phyloP scores from a whole-genome alignment of 2,797 vertebrate genomes.

The Syngnathus rostellatus region DNA sequence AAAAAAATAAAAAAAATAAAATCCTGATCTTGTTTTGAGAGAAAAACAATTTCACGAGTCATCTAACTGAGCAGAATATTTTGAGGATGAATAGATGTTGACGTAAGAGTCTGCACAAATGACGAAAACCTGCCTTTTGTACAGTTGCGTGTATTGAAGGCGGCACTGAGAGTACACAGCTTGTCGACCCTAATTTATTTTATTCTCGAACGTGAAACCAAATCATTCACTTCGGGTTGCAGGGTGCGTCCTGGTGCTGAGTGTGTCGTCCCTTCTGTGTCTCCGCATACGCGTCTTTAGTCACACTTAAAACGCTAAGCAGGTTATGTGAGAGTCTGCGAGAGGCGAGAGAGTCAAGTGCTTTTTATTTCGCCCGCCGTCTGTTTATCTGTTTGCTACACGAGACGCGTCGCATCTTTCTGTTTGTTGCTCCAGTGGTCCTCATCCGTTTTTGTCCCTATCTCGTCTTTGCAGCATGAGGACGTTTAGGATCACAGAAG shows the following conservation, averaged over 20 bases:
- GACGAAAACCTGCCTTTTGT: slow-evolving; percentile 14
- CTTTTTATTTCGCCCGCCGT: slow-evolving; percentile 36
- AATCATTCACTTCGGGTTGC: slow-evolving; percentile 14
- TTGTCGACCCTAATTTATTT: slow-evolving; percentile 7
- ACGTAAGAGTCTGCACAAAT: slow-evolving; percentile 17
- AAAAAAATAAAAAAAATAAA: slow-evolving; percentile 33
- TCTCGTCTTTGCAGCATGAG: slow-evolving; percentile 35
- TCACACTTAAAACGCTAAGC: slow-evolving; percentile 48
- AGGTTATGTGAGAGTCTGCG: slow-evolving; percentile 48
- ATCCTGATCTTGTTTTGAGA: slow-evolving; percentile 13
- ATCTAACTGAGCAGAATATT: slow-evolving; percentile 16
- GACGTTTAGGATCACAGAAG: slow-evolving; percentile 22
- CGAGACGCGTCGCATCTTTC: slow-evolving; percentile 25
- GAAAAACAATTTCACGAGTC: slow-evolving; percentile 26
- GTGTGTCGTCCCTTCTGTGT: slow-evolving; percentile 31
- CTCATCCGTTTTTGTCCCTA: slow-evolving; percentile 33
- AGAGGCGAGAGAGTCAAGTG: slow-evolving; percentile 23
- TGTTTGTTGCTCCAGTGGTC: slow-evolving; percentile 13
- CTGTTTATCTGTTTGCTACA: slow-evolving; percentile 31
- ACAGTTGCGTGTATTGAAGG: slow-evolving; percentile 9
- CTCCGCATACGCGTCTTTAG: slow-evolving; percentile 42
- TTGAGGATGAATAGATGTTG: slow-evolving; percentile 24
- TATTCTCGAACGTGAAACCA: neutral
- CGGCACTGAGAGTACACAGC: neutral
- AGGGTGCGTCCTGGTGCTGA: slow-evolving; percentile 3